A percentile compares a stretch with the other conserved stretches of the same genome.
phyloP scores from a whole-genome alignment of 1,140 invertebrate species.

The Goniozus legneri region DNA sequence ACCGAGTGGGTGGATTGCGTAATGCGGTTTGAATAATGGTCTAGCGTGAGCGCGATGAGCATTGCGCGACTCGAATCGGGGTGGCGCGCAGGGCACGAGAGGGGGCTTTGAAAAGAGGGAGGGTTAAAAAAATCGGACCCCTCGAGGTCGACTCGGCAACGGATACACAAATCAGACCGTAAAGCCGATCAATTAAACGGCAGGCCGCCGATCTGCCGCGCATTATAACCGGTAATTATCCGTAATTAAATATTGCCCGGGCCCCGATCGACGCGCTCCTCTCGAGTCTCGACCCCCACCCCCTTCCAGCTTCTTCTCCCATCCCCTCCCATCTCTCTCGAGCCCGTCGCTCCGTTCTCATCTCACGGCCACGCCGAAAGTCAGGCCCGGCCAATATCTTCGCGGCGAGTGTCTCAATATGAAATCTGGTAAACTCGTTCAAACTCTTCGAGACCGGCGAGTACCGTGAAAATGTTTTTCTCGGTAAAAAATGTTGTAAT shows the following conservation, averaged over 20 bases:
- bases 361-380: no score
- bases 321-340: neutral
- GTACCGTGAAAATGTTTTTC: no score
- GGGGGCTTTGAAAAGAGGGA: neutral
- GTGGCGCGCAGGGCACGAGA: neutral
- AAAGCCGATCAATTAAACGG: slow-evolving; percentile 46
- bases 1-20: slow-evolving; percentile 34
- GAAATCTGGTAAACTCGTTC: no score
- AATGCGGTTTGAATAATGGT: slow-evolving; percentile 30
- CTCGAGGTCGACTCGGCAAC: slow-evolving; percentile 22
- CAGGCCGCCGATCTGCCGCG: slow-evolving; percentile 39
- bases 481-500: no score
- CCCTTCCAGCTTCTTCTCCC: slow-evolving; percentile 4
- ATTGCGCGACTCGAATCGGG: slow-evolving; percentile 6
- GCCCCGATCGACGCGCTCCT: slow-evolving; percentile 9
- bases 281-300: slow-evolving; percentile 11
- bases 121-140: slow-evolving; percentile 29
- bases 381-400: no score
- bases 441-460: no score
- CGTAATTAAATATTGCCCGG: slow-evolving; percentile 44
- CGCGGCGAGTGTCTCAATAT: no score
- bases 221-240: slow-evolving; percentile 46
- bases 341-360: neutral
- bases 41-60: slow-evolving; percentile 12
- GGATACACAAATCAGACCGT: slow-evolving; percentile 44